Evolutionary conservation across 2,888 invertebrate genomes (phyloP), one percentile per base, ranked within the genome.

Genomic region (Drosophila vallismaia): DNA sequence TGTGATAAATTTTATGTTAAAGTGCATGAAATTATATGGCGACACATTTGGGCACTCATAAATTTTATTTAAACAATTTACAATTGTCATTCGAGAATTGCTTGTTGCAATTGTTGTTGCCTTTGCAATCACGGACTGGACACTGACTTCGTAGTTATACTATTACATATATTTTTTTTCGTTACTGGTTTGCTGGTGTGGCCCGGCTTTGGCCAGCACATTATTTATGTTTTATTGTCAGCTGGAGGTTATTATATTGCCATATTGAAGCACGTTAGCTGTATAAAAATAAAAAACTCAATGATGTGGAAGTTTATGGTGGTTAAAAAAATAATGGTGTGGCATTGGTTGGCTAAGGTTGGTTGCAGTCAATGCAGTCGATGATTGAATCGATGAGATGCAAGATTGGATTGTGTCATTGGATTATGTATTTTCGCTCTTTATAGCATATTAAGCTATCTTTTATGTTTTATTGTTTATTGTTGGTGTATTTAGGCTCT

Each of bases 1-100:
- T 89, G 89, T 89, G 89, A 89, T 89, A 89, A 89, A 89, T 89
- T 82, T 88, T 85, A 88, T 86, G 81, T 80, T 89, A 89, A 89
- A 89, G 88, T 89, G 88, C 89, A 89, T 89, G 85, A 84, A 84
- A 84, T 84, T 84, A 84, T 86, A 86, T 86, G 88, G 85, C 87
- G 86, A 86, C 87, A 84, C 84, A 84, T 84, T 89, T 88, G 88
- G 85, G 83, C 86, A 84, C 70, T 86, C 82, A 84, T 84, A 84
- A 84, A 84, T 86, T 84, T 79, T 84, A 86, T 84, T 86, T 86
- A 79, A 84, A 86, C 85, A 86, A 82, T 84, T 84, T 86, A 84
- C 78, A 84, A 86, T 82, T 84, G 86, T 82, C 84, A 84, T 76
- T 86, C 78, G 74, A 76, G 75, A 83, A 86, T 81, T 84, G 80